A percentile compares a stretch with the other conserved stretches of the same genome.
These are phyloP conservation scores for Chiropotes sagulatus DNA, from an alignment of 2,797 vertebrate genomes.

Conservation along the genomic window DNA sequence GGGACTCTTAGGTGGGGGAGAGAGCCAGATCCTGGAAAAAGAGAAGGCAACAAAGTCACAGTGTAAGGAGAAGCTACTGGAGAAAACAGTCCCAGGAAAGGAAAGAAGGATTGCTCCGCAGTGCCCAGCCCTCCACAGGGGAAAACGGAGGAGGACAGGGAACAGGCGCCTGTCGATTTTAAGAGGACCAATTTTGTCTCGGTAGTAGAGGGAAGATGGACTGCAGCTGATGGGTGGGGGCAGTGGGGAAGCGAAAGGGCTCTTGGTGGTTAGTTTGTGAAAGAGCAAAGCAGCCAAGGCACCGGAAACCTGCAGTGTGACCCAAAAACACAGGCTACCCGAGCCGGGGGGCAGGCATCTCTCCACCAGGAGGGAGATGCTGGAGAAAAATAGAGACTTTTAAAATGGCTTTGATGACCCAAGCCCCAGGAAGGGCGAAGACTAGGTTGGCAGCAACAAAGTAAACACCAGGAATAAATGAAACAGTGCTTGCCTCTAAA, in stretches of 20 bases:
- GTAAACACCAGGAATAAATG: neutral
- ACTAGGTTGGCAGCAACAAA: slow-evolving; percentile 30
- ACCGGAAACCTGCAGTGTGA: neutral
- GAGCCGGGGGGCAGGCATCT: neutral
- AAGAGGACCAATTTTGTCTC: neutral
- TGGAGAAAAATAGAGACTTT: slow-evolving; percentile 66
- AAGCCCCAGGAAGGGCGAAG: slow-evolving; percentile 6
- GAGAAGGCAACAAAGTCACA: neutral
- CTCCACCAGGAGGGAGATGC: slow-evolving; percentile 62
- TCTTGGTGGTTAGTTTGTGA: slow-evolving; percentile 21
- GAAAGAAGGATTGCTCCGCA: neutral
- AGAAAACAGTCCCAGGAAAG: neutral
- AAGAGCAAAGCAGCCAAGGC: slow-evolving; percentile 44
- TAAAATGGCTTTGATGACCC: slow-evolving; percentile 50
- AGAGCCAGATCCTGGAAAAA: neutral
- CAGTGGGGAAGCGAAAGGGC: neutral
- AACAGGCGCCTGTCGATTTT: neutral
- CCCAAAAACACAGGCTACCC: slow-evolving; percentile 36
- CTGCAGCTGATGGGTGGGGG: neutral
- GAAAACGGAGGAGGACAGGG: neutral
- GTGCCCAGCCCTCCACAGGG: too few relatives aligned
- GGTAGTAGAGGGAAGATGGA: neutral
- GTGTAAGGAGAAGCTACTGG: neutral
- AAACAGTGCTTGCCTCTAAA: neutral
- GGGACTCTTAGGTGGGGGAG: neutral